A percentile compares a stretch with the other conserved stretches of the same genome.
phyloP scores from a whole-genome alignment of 2,797 vertebrate genomes.

The Pygocentrus nattereri region DNA sequence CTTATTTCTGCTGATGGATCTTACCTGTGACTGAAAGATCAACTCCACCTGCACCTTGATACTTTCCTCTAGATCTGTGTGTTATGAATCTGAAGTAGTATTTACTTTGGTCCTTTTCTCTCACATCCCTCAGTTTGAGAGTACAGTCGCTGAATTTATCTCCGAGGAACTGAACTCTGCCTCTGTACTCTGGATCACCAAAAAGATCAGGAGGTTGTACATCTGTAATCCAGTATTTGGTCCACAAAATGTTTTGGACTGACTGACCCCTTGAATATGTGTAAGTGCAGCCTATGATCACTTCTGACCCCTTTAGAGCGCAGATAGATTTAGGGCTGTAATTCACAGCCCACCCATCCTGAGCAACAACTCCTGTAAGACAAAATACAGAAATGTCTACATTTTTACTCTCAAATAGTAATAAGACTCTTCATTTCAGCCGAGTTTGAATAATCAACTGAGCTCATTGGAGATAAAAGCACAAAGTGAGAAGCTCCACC shows the following conservation, averaged over 20 bases:
- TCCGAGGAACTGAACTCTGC: slow-evolving; percentile 18
- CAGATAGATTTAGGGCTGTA: slow-evolving; percentile 36
- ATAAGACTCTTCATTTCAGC: no score
- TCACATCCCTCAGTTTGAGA: slow-evolving; percentile 38
- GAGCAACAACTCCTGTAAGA: slow-evolving; percentile 30
- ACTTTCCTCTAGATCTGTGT: no score
- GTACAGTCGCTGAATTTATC: neutral
- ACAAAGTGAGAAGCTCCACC: no score
- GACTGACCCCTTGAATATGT: fast-evolving
- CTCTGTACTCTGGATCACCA: slow-evolving; percentile 14
- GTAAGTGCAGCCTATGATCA: slow-evolving; percentile 39
- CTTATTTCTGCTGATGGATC: neutral
- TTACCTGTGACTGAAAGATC: no score
- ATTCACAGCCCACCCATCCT: neutral
- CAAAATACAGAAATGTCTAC: neutral
- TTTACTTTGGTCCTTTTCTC: slow-evolving; percentile 31
- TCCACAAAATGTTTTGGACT: neutral
- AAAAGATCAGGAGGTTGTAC: neutral
- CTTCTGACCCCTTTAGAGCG: slow-evolving; percentile 40
- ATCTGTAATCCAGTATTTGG: neutral
- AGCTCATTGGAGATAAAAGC: no score
- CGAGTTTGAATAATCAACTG: no score
- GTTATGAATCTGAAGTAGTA: no score
- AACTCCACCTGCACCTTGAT: no score
- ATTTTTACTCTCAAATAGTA: neutral